Percentiles rank a stretch among this genome's conserved stretches.
Evolutionary conservation across 1,140 invertebrate species (phyloP).

Genomic region (Heliothis subflexa): DNA sequence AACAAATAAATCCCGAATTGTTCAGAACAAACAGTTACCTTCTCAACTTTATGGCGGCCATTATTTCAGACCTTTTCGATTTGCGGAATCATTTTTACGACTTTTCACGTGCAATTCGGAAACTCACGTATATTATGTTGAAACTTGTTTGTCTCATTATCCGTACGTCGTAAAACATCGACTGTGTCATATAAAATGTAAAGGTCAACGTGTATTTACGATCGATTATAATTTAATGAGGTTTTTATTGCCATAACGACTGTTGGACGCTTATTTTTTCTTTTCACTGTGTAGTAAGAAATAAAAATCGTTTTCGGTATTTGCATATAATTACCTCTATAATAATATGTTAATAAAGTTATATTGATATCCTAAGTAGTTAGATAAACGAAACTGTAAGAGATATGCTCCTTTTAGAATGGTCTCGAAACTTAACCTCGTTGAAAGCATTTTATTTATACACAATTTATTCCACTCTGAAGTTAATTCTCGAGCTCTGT

Average conservation of each 20-base stretch:
- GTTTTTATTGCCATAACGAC: conserved; percentile 15
- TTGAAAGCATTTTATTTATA: no score
- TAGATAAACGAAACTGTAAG: no score
- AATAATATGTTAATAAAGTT: no score
- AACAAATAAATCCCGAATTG: conserved; percentile 46
- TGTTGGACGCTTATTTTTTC: neutral
- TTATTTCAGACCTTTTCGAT: conserved; percentile 45
- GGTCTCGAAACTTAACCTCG: no score
- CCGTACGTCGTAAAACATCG: conserved; percentile 36
- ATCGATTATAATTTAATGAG: conserved; percentile 44
- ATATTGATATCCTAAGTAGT: no score
- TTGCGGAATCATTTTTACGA: conserved; percentile 46
- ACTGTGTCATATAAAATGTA: conserved; percentile 37
- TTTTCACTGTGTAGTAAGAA: neutral
- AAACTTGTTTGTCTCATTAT: conserved; percentile 43
- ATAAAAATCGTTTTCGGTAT: no score
- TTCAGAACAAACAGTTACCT: conserved; percentile 42
- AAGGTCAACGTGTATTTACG: conserved; percentile 42
- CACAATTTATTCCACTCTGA: no score
- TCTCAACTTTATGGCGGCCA: conserved; percentile 41
- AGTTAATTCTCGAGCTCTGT: no score
- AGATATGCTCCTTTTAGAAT: no score
- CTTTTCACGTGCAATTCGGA: conserved; percentile 31
- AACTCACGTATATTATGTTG: conserved; percentile 20
- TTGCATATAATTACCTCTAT: no score